A percentile compares a stretch with the other conserved stretches of the same genome.
Conservation (phyloP, 1,140 invertebrate species). For the Orius insidiosus region DNA sequence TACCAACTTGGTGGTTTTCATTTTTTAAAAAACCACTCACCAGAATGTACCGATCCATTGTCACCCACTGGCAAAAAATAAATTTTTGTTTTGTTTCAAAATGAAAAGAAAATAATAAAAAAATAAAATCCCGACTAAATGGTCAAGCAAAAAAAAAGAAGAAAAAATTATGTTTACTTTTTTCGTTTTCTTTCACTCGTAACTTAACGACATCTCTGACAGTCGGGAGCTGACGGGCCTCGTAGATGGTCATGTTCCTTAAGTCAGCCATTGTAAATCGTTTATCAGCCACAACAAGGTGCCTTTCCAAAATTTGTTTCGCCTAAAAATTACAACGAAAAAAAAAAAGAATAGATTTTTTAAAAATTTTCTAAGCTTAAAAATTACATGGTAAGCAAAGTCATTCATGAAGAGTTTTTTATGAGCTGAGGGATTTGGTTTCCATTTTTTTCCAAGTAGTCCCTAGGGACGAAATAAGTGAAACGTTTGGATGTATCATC, state of each 20-base stretch:
- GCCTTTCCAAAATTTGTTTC: slow-evolving; percentile 60
- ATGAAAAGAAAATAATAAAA: not conserved
- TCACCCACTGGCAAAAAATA: slow-evolving; percentile 9
- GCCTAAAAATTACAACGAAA: slow-evolving; percentile 33
- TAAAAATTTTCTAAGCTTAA: not conserved
- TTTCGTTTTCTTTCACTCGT: slow-evolving; percentile 50
- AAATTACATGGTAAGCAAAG: slow-evolving; percentile 57
- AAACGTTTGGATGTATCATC: slow-evolving; percentile 58
- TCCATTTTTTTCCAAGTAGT: slow-evolving; percentile 65
- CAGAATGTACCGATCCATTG: slow-evolving; percentile 7
- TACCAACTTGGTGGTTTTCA: too few species aligned
- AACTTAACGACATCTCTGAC: slow-evolving; percentile 49
- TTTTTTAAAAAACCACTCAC: slow-evolving; percentile 12
- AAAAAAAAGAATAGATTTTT: not conserved
- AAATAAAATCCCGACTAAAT: not conserved
- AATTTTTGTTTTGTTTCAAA: not conserved
- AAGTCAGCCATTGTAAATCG: slow-evolving; percentile 62
- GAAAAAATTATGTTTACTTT: slow-evolving; percentile 40
- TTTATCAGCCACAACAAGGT: slow-evolving; percentile 52
- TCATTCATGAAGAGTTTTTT: slow-evolving; percentile 70
- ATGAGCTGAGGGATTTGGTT: slow-evolving; percentile 48
- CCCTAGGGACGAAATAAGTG: slow-evolving; percentile 80
- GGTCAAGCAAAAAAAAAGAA: not conserved
- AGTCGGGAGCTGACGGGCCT: slow-evolving; percentile 38
- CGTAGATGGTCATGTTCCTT: slow-evolving; percentile 36